phyloP scores from a whole-genome alignment of 2,797 vertebrate species.

The Euthynnus affinis region DNA sequence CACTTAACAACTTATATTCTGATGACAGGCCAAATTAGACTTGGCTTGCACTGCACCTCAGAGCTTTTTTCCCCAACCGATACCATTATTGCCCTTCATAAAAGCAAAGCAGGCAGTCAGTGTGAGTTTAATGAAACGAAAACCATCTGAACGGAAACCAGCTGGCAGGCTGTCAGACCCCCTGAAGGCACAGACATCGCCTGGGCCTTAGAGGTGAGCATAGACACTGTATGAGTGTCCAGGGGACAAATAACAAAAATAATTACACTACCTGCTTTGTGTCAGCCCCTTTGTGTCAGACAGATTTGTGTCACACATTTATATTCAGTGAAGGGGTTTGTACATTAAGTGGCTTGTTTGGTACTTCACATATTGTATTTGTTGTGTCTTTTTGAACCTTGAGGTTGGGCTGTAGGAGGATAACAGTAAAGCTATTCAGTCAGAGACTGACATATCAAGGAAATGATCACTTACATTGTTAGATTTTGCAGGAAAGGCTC shows the following conservation, averaged over 20 bases:
- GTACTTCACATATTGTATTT: constrained; percentile 16
- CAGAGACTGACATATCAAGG: constrained; percentile 32
- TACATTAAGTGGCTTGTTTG: constrained; percentile 1
- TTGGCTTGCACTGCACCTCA: constrained; percentile 29
- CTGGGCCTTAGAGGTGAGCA: constrained; percentile 33
- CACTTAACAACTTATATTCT: constrained; percentile 44
- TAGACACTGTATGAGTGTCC: constrained; percentile 34
- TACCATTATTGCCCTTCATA: constrained; percentile 46
- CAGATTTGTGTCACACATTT: constrained; percentile 35
- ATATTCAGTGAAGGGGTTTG: constrained; percentile 1
- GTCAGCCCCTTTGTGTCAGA: constrained; percentile 31
- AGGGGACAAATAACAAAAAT: constrained; percentile 52
- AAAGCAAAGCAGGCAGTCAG: constrained; percentile 38
- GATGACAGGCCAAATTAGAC: constrained; percentile 52
- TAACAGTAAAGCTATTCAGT: constrained; percentile 43
- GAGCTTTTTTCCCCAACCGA: constrained; percentile 11
- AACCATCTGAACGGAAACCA: constrained; percentile 53
- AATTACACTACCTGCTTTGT: constrained; percentile 48
- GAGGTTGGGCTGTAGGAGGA: constrained; percentile 18
- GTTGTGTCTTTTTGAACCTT: neutral
- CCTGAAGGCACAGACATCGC: constrained; percentile 59
- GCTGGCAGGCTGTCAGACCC: constrained; percentile 46
- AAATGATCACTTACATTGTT: constrained; percentile 51
- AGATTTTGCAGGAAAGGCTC: neutral
- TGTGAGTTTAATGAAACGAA: constrained; percentile 37